Conservation (phyloP, 2,797 vertebrate species). For the Parotocinclus haroldoi region DNA sequence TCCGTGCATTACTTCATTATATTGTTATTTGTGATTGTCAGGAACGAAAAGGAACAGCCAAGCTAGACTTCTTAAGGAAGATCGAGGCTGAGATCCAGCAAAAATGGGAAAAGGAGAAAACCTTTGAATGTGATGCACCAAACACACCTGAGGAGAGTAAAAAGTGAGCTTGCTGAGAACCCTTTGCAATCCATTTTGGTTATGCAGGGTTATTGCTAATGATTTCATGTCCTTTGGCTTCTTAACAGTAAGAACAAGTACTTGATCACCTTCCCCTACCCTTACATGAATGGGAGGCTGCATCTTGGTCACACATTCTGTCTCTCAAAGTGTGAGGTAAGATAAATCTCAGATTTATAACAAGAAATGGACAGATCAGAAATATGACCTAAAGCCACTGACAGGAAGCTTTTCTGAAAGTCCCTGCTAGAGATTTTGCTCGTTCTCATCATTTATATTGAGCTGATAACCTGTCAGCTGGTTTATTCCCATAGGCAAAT, state of each 20-base stretch:
- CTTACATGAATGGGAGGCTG: constrained; percentile 97
- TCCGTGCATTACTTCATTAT: not conserved
- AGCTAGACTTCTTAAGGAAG: constrained; percentile 90
- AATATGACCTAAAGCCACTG: too few species aligned
- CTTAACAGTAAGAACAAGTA: constrained; percentile 83
- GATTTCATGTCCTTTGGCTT: constrained; percentile 1
- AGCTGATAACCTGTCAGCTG: too few species aligned
- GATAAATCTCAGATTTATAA: too few species aligned
- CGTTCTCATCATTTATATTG: too few species aligned
- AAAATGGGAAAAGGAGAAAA: constrained; percentile 83
- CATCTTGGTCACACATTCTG: constrained; percentile 96
- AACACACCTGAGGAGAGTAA: constrained; percentile 57
- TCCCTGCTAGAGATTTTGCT: too few species aligned
- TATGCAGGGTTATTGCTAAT: too few species aligned
- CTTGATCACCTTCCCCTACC: constrained; percentile 93
- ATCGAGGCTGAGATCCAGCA: constrained; percentile 88
- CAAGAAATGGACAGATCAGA: too few species aligned
- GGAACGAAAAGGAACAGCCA: constrained; percentile 95
- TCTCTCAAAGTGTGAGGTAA: constrained; percentile 96
- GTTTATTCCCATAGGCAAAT: too few species aligned
- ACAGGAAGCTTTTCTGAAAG: too few species aligned
- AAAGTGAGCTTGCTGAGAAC: constrained; percentile 56
- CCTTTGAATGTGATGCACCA: constrained; percentile 79
- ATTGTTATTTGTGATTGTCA: constrained; percentile 44
- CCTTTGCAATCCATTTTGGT: too few species aligned